A percentile compares a stretch with the other conserved stretches of the same genome.
phyloP scores from a whole-genome alignment of 2,888 invertebrate species.

The Leptinotarsa rubiginosa region DNA sequence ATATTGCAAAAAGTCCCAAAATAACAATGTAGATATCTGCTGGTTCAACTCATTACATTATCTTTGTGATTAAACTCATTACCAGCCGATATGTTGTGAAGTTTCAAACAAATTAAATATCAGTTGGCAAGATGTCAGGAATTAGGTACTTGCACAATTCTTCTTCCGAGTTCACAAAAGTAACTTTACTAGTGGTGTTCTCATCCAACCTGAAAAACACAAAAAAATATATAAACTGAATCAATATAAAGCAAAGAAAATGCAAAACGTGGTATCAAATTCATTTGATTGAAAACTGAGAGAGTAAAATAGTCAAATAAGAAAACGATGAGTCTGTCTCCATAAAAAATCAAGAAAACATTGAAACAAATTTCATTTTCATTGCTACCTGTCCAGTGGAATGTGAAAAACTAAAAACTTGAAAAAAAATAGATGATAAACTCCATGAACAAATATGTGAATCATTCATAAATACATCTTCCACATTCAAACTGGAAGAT shows the following conservation, averaged over 20 bases:
- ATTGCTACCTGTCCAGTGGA: too few species aligned
- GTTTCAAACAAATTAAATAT: conserved; percentile 67
- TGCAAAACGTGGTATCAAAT: neutral
- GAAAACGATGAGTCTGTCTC: too few species aligned
- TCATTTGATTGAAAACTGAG: too few species aligned
- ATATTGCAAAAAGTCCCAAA: neutral
- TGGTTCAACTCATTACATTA: neutral
- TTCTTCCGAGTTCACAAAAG: conserved; percentile 77
- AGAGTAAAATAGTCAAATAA: too few species aligned
- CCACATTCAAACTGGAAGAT: too few species aligned
- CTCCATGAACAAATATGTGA: too few species aligned
- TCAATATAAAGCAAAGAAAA: neutral
- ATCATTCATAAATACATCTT: too few species aligned
- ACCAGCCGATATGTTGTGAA: neutral
- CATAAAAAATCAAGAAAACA: too few species aligned
- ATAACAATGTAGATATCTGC: neutral
- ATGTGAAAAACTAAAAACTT: too few species aligned
- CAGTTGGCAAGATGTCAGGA: conserved; percentile 81
- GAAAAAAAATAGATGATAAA: too few species aligned
- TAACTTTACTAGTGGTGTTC: conserved; percentile 81
- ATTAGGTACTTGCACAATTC: conserved; percentile 81
- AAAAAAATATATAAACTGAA: too few species aligned
- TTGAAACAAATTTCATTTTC: neutral
- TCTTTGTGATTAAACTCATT: neutral
- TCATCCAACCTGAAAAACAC: conserved; percentile 75